Conservation (phyloP, 2,113 vertebrate species). For the Micromys minutus region DNA sequence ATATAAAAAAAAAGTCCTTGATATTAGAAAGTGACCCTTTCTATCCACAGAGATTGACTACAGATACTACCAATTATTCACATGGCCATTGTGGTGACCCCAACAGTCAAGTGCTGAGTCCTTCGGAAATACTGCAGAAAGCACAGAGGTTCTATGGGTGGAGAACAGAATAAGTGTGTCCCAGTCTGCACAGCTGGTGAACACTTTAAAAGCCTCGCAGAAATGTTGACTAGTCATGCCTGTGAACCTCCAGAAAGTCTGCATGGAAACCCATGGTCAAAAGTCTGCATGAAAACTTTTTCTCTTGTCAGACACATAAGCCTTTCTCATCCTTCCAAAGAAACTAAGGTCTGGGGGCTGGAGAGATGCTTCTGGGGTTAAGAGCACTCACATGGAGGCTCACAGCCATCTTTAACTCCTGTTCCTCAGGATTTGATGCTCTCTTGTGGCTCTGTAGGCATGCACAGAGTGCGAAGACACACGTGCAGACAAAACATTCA, state of each 20-base stretch:
- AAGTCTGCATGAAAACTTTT: neutral
- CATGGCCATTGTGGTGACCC: neutral
- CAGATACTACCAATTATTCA: neutral
- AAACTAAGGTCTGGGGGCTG: neutral
- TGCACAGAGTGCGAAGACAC: neutral
- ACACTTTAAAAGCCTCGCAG: neutral
- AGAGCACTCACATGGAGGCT: neutral
- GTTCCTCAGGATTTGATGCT: neutral
- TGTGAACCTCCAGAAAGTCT: neutral
- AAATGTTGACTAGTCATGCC: neutral
- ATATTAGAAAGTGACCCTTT: neutral
- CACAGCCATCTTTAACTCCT: neutral
- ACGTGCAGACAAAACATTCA: neutral
- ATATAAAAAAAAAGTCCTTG: neutral
- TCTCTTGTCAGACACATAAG: neutral
- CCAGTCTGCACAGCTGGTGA: neutral
- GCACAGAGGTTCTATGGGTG: neutral
- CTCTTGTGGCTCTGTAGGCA: neutral
- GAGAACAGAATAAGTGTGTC: constrained; percentile 15
- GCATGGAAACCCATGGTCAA: no score
- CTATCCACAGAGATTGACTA: neutral
- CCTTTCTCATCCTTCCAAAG: neutral
- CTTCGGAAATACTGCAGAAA: neutral
- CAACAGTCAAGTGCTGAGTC: no score
- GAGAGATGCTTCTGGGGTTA: neutral